Evolutionary conservation across 2,113 vertebrate genomes (phyloP), one percentile per base, ranked within the genome.

Genomic region (Prietella phreatophila): DNA sequence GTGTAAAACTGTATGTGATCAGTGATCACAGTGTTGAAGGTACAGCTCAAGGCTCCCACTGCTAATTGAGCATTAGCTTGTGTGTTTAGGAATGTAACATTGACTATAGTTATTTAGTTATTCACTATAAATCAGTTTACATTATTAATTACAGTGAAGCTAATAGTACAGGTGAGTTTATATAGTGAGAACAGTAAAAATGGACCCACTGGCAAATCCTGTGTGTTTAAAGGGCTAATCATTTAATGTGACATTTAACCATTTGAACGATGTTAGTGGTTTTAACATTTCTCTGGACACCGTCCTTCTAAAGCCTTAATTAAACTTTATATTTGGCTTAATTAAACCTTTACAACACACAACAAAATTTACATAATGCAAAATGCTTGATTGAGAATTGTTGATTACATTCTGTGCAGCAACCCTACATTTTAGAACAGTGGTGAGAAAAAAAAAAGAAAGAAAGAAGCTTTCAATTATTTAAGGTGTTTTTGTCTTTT

Each of bases 31-130:
- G 27, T 42, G 56, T 84, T 84, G 63, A 25, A 84, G 63, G 75
- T 79, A 60, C 27, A 61, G 63, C 42, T 60, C 42, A 88, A 55
- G 84, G 88, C 85, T 88, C 89, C 89, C 87, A 82, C 88, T 88
- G 89, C 84, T 84, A 73, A 67, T 80, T 88, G 27, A 27, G 58
- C 71, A 25, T 78, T 85, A 47, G 27, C 42, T 65, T 82, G n/a
- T 53, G 39, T 83, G 55, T 61, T 47, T 86, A 84, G 69, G 56
- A 83, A 86, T 86, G 79, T 79, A 86, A 75, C 76, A 84, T 75
- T 81, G 71, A 65, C 71, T 47, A 55, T 71, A 90, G 73, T 88
- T 56, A 82, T 76, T 88, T 86, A 86, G 81, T 86, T 67, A 65
- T 56, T 56, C 0, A 81, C 4, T 56, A 30, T 10, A 33, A 58